Base-by-base conservation (phyloP, 2,113 vertebrate genomes). In the Tachycineta bicolor region DNA sequence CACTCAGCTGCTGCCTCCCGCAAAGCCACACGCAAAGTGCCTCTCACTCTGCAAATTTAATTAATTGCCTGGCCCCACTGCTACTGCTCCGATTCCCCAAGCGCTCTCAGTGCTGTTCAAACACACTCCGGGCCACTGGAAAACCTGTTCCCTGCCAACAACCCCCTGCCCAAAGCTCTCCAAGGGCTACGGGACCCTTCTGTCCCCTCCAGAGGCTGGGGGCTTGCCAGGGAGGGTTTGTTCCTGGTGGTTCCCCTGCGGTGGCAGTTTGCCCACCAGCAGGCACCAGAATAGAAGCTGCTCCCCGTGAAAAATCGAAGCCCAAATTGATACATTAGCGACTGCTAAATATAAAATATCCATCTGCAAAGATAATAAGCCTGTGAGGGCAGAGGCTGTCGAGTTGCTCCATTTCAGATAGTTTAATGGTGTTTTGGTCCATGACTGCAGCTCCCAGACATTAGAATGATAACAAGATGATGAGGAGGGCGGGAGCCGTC, bases 281-380 rank as follows among this genome's bases (percentile, higher is more conserved):
- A 4, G 62, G 34, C 44, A 6, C 37, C 41, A 47, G 62, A 93
- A 89, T 18, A 94, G 94, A 79, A 91, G 37, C 90, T n/a, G 60
- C 25, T 96, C 79, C 87, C 43, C 0, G 0, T 75, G 84, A 93
- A 91, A 91, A 96, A 94, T 59, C 83, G 31, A 22, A 94, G 92
- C 84, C 65, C 47, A 63, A 60, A 84, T 34, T 81, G 90, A 91
- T 78, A 68, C 58, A 64, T 97, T 89, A 91, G 80, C 60, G n/a
- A 52, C n/a, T 89, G 84, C 92, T 97, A 96, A 95, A 97, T 97
- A 94, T 95, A 96, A 97, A 96, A 96, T 87, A 91, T 31, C 93
- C 90, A 96, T 95, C 95, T 95, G 87, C 84, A 83, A 84, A 91
- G 95, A 95, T 94, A 96, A 94, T 94, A 87, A 95, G 90, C 70